Conservation (phyloP, 92 coral and sea anemone genomes). For the Isaurus tuberculatus region DNA sequence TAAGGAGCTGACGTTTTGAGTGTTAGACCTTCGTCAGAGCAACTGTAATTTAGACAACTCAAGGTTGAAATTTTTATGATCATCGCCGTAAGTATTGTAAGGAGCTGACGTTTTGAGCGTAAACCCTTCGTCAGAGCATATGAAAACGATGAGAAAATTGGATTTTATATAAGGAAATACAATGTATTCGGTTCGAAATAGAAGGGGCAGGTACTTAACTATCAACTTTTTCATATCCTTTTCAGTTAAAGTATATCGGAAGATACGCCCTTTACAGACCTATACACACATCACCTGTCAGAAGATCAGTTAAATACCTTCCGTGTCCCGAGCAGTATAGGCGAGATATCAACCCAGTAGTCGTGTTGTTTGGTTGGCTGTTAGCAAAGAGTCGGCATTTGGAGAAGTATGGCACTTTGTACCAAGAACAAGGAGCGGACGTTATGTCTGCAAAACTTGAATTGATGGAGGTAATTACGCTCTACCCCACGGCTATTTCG, state of each 20-base stretch:
- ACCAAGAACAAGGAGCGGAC: slow-evolving; percentile 91
- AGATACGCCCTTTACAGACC: slow-evolving; percentile 24
- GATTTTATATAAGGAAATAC: no score
- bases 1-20: no score
- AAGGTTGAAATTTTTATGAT: no score
- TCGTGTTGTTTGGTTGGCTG: slow-evolving; percentile 94
- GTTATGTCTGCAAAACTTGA: slow-evolving; percentile 86
- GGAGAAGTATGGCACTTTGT: slow-evolving; percentile 88
- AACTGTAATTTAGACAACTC: no score
- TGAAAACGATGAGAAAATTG: no score
- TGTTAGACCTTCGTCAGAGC: no score
- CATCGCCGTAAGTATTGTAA: no score
- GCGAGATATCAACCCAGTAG: slow-evolving; percentile 70
- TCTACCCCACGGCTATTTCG: no score
- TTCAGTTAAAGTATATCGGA: slow-evolving; percentile 1
- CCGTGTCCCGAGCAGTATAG: slow-evolving; percentile 71
- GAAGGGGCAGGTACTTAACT: no score
- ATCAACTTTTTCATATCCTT: background rate
- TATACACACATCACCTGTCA: slow-evolving; percentile 58
- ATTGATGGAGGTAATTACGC: slow-evolving; percentile 75
- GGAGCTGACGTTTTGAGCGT: no score
- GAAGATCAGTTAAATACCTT: slow-evolving; percentile 49
- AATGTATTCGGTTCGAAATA: no score
- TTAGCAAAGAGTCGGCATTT: slow-evolving; percentile 91
- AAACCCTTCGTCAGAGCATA: no score